Evolutionary conservation across 2,113 vertebrate species (phyloP).

Genomic region (Tyrannus savana): DNA sequence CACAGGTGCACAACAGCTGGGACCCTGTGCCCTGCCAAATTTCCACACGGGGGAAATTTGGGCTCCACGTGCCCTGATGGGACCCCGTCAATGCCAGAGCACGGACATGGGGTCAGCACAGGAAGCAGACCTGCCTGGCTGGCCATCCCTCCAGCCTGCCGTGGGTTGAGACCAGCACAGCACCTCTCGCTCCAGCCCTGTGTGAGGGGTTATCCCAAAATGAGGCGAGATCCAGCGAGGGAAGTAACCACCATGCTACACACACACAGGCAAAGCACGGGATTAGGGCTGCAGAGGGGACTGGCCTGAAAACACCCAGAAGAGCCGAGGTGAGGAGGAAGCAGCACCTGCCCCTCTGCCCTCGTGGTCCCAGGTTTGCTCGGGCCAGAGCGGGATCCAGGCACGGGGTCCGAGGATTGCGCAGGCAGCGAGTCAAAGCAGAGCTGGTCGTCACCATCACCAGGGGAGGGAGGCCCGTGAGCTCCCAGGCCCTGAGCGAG

Average conservation of each 20-base stretch:
- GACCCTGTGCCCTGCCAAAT: neutral
- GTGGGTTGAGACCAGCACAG: neutral
- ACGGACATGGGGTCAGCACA: neutral
- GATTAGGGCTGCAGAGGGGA: neutral
- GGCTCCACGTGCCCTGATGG: neutral
- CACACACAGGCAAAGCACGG: constrained; percentile 5
- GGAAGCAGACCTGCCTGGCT: neutral
- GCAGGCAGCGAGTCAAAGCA: constrained; percentile 60
- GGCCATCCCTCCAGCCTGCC: neutral
- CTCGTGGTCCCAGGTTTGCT: neutral
- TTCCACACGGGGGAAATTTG: neutral
- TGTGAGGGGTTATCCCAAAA: constrained; percentile 23
- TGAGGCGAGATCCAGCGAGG: constrained; percentile 16
- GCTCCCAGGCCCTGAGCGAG: neutral
- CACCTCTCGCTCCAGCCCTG: constrained; percentile 32
- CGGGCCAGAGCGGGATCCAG: neutral
- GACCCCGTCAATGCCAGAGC: neutral
- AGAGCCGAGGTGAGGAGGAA: neutral
- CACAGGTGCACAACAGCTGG: neutral
- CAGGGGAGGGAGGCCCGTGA: neutral
- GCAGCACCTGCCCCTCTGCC: neutral
- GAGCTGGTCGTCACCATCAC: neutral
- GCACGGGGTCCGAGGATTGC: constrained; percentile 33
- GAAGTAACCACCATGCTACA: constrained; percentile 23
- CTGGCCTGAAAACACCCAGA: constrained; percentile 15